phyloP scores from a whole-genome alignment of 2,888 invertebrate species.

The Vanessa cardui region DNA sequence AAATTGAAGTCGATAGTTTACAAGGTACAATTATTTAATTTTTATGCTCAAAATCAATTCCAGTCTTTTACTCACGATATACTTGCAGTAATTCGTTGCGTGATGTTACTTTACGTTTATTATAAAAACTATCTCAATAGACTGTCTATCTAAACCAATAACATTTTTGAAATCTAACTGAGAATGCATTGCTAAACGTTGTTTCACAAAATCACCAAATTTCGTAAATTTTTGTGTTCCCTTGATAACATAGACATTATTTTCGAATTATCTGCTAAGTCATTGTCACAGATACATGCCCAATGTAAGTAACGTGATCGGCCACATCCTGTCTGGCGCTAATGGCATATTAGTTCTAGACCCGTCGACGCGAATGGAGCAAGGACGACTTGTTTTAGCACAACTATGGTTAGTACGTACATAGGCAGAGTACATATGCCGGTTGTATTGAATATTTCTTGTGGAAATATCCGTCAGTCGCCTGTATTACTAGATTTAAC shows the following conservation, averaged over 20 bases:
- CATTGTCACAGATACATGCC: constrained; percentile 3
- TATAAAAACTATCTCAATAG: too few relatives aligned
- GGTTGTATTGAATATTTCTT: neutral
- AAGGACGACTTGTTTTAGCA: constrained; percentile 34
- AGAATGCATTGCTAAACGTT: neutral
- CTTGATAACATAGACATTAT: neutral
- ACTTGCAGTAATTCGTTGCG: too few relatives aligned
- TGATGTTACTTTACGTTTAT: too few relatives aligned
- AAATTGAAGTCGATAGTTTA: too few relatives aligned
- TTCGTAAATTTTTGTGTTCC: neutral
- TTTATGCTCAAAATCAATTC: too few relatives aligned
- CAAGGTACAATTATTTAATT: too few relatives aligned
- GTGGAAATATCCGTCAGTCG: neutral
- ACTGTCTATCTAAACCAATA: too few relatives aligned
- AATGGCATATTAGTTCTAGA: constrained; percentile 36
- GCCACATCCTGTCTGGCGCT: constrained; percentile 28
- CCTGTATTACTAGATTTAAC: too few relatives aligned
- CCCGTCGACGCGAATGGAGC: constrained; percentile 25
- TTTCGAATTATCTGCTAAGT: constrained; percentile 5
- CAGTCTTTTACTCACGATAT: too few relatives aligned
- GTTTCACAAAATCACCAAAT: neutral
- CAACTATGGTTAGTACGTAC: neutral
- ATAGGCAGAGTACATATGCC: neutral
- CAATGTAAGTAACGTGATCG: constrained; percentile 27
- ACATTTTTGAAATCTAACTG: too few relatives aligned